phyloP scores from a whole-genome alignment of 2,113 vertebrate genomes.

The Vireo altiloquus region DNA sequence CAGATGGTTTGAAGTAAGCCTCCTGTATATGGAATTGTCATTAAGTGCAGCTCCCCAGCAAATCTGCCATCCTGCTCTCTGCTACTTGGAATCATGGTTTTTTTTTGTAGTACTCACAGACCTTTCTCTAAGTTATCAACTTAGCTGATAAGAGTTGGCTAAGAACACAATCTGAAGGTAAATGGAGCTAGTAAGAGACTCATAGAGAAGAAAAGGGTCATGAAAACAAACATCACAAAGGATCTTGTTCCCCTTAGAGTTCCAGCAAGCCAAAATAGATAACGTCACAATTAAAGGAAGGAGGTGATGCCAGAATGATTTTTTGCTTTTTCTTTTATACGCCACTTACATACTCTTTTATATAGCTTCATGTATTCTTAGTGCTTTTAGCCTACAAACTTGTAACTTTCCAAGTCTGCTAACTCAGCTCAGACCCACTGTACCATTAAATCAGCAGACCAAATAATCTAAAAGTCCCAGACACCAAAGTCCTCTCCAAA shows the following conservation, averaged over 20 bases:
- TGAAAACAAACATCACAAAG: neutral
- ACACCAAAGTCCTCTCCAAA: too few relatives aligned
- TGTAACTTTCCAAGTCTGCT: too few relatives aligned
- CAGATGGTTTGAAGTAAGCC: neutral
- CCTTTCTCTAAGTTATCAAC: neutral
- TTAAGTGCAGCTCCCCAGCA: neutral
- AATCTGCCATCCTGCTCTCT: neutral
- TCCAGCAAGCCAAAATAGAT: neutral
- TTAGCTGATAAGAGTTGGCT: neutral
- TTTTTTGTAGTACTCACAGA: neutral
- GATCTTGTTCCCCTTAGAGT: accelerated
- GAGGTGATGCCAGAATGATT: too few relatives aligned
- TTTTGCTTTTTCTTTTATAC: too few relatives aligned
- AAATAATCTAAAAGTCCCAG: too few relatives aligned
- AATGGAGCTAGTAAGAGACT: neutral
- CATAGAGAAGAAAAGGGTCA: neutral
- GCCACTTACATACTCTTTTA: too few relatives aligned
- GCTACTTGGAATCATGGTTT: neutral
- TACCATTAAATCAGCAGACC: too few relatives aligned
- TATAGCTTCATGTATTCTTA: too few relatives aligned
- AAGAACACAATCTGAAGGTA: neutral
- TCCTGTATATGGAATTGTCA: too few relatives aligned
- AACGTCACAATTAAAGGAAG: neutral
- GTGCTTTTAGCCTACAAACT: too few relatives aligned
- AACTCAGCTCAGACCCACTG: too few relatives aligned